Percentiles rank a stretch among this genome's conserved stretches.
phyloP scores from a whole-genome alignment of 2,113 vertebrate genomes.

The Mungos mungo region DNA sequence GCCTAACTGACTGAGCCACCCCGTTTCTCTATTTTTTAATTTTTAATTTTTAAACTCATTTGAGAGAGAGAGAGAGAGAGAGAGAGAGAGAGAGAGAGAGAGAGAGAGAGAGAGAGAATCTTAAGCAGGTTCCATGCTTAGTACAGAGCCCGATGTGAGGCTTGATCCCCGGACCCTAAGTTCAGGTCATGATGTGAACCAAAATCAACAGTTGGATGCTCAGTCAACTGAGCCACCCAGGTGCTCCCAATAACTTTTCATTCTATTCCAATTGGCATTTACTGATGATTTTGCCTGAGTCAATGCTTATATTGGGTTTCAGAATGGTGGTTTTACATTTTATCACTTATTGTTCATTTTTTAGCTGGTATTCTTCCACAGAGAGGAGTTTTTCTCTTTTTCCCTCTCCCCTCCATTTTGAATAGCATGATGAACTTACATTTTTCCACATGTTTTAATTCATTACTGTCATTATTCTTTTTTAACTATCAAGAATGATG shows the following conservation, averaged over 20 bases:
- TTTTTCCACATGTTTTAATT: conserved; percentile 35
- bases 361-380: neutral
- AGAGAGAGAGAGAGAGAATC: no score
- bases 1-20: no score
- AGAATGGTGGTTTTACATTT: neutral
- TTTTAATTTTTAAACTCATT: no score
- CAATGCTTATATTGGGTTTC: neutral
- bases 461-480: neutral
- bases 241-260: neutral
- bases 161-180: no score
- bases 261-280: neutral
- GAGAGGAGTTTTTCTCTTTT: neutral
- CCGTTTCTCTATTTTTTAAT: no score
- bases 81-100: no score
- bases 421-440: neutral
- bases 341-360: neutral
- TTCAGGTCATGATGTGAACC: no score
- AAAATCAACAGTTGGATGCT: no score
- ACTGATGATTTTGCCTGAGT: neutral
- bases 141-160: no score
- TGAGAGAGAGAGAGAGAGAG: neutral
- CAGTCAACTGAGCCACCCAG: no score
- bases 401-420: neutral
- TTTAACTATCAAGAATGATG: neutral
- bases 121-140: no score